A percentile compares a stretch with the other conserved stretches of the same genome.
phyloP scores from a whole-genome alignment of 1,140 invertebrate genomes.

The Ylistrum balloti region DNA sequence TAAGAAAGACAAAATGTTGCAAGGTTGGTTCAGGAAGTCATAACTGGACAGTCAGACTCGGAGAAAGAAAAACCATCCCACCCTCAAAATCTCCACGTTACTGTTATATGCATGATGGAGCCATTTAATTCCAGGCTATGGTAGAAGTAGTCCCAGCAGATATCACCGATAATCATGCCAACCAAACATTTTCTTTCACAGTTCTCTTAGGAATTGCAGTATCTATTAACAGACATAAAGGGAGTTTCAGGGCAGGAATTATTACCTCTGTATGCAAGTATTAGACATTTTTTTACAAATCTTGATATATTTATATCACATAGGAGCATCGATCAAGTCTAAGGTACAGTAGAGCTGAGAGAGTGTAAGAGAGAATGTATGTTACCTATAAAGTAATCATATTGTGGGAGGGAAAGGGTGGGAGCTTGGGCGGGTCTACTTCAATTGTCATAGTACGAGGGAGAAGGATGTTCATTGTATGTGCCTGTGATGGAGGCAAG shows the following conservation, averaged over 20 bases:
- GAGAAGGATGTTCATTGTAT: neutral
- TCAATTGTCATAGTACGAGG: neutral
- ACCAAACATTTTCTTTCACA: conserved; percentile 30
- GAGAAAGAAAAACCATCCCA: conserved; percentile 23
- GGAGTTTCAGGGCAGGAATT: neutral
- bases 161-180: conserved; percentile 12
- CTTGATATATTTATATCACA: conserved; percentile 11
- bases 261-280: conserved; percentile 27
- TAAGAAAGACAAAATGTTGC: conserved; percentile 14
- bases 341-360: conserved; percentile 15
- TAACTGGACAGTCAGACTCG: conserved; percentile 5
- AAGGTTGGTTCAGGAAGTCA: neutral
- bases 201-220: conserved; percentile 1
- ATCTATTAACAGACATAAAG: conserved; percentile 22
- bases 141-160: conserved; percentile 29
- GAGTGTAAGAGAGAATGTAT: neutral
- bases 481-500: conserved; percentile 36
- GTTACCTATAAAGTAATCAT: neutral
- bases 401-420: neutral
- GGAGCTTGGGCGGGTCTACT: neutral
- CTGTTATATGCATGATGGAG: conserved; percentile 23
- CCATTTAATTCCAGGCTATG: conserved; percentile 6
- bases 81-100: conserved; percentile 32
- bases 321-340: neutral
- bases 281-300: conserved; percentile 40